Evolutionary conservation across 1,140 invertebrate genomes (phyloP), one percentile per base, ranked within the genome.

Genomic region (Campoletis sonorensis): DNA sequence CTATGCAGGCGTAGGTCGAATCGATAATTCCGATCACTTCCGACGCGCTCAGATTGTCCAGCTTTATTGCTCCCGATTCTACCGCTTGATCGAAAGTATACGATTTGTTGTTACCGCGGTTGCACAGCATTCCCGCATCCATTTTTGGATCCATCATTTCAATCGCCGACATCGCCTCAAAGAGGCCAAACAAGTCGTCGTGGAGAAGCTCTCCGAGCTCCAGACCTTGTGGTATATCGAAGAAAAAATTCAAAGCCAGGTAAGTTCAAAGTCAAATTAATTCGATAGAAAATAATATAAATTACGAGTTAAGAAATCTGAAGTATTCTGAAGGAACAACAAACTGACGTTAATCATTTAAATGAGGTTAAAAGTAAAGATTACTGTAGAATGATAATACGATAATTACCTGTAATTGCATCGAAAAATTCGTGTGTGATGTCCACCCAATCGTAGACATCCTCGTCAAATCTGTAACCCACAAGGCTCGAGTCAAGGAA

Each of bases 111-210:
- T 95, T 95, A 13, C 95, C 95, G 87, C 96, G 94, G 91, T 99
- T 99, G 89, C 98, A 98, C 84, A 98, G 91, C 98, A 99, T 99
- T 27, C 98, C 98, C 61, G 98, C 98, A 94, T 99, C 98, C 98
- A 99, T 99, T 94, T 99, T 99, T 0, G 98, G 98, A 92, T 99
- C 98, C 98, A 99, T 99, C 97, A 99, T 99, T 92, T 99, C 98
- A 88, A 99, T 99, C 0, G 98, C 98, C 13, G 98, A 99, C 98
- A 99, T 99, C 0, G 98, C 98, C 92, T 99, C 98, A 93, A 99
- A 99, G 23, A 99, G 92, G 0, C 98, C 98, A 94, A 99, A 98
- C 23, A 97, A 90, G 75, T 97, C 96, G 94, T 98, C 97, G 88
- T 98, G 97, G 16, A 98, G 91, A 15, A 99, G 91, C 91, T 99